Evolutionary conservation across 2,113 vertebrate species (phyloP), one percentile per base, ranked within the genome.

Genomic region (Aldabrachelys gigantea): DNA sequence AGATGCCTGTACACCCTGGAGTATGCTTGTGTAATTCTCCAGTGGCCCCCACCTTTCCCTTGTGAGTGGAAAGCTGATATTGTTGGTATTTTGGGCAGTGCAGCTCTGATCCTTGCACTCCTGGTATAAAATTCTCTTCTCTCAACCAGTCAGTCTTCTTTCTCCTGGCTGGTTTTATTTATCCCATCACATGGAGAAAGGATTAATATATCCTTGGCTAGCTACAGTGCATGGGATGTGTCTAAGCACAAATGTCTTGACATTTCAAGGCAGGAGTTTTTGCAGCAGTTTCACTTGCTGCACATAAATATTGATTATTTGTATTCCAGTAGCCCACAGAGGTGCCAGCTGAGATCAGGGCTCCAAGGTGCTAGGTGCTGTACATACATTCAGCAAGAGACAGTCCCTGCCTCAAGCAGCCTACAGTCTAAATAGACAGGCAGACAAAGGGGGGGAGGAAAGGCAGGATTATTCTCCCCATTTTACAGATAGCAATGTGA

Each of bases 131-230:
- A 25, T 80, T 24, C 82, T 53, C 79, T 65, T 88, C 72, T 90
- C 49, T 65, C 85, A 17, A 8, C 54, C 78, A 76, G 31, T 49
- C 65, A 29, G 82, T 41, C 76, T 0, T 6, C n/a, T 72, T 76
- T 53, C 2, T 29, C 56, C 79, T 57, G 54, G 24, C 72, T 24
- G 12, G 59, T 49, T 90, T 54, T 69, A 0, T 90, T 54, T 69
- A 0, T 62, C 82, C n/a, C 38, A 22, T 62, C 29, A 0, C 24
- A 41, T 0, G 2, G 82, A 27, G 62, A 80, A 57, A 3, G 49
- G 84, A 41, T 57, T 65, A 47, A 52, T 3, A 0, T 47, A 31
- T 80, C 81, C 87, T 69, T 81, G 52, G 2, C 91, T 86, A 76
- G 52, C 82, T 88, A 54, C 87, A 88, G 69, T 47, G 41, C 81